These are phyloP conservation scores for Cephus rjabovi DNA, from an alignment of 2,888 invertebrate species.

Conservation along the genomic window DNA sequence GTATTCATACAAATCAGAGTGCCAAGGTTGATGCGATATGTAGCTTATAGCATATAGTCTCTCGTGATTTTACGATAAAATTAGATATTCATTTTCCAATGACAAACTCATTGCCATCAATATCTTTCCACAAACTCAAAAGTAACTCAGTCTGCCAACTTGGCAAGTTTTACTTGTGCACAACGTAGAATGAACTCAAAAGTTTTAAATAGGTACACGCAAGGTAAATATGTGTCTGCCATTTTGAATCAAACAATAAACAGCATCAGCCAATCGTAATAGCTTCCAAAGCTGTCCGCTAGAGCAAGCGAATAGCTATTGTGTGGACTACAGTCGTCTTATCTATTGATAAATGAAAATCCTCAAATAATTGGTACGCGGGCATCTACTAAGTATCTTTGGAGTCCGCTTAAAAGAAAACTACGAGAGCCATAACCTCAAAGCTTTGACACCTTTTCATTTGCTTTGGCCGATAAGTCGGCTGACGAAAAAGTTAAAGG, in stretches of 20 bases:
- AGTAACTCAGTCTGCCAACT: background rate
- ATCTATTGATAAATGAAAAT: background rate
- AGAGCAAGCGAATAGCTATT: background rate
- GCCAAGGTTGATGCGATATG: background rate
- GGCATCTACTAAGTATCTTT: background rate
- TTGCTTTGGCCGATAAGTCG: background rate
- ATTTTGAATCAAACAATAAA: background rate
- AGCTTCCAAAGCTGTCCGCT: background rate
- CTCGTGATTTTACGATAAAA: background rate
- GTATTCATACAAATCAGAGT: background rate
- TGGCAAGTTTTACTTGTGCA: background rate
- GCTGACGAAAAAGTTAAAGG: background rate
- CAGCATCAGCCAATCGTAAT: background rate
- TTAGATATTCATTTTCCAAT: background rate
- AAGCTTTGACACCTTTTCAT: background rate
- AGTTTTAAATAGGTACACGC: background rate
- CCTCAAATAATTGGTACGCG: background rate
- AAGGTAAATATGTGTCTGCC: background rate
- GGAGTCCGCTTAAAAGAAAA: background rate
- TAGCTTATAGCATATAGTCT: background rate
- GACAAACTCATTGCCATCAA: background rate
- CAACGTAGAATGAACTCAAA: background rate
- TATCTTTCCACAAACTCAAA: background rate
- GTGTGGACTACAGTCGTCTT: background rate
- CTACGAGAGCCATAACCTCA: background rate